These are phyloP conservation scores for Drosophila santomea DNA, from an alignment of 1,140 invertebrate species.

Conservation along the genomic window DNA sequence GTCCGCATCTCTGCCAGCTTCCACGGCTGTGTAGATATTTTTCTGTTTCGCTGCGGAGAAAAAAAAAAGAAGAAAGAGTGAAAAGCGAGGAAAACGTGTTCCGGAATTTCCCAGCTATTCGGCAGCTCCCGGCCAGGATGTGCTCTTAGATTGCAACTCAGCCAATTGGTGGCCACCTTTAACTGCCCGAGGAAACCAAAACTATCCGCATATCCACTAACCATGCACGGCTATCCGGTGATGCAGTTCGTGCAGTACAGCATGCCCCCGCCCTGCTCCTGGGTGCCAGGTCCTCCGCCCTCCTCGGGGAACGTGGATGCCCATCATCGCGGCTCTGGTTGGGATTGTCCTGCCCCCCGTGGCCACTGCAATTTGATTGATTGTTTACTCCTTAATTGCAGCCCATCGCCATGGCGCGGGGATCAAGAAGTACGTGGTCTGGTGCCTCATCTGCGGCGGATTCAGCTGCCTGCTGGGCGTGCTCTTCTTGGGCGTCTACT, in stretches of 20 bases:
- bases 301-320: constrained; percentile 51
- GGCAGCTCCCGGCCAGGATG: constrained; percentile 21
- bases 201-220: constrained; percentile 10
- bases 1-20: constrained; percentile 32
- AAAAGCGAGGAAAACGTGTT: constrained; percentile 42
- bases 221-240: constrained; percentile 87
- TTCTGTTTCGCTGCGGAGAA: constrained; percentile 53
- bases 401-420: constrained; percentile 83
- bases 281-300: constrained; percentile 83
- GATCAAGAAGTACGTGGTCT: constrained; percentile 90
- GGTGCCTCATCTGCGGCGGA: constrained; percentile 91
- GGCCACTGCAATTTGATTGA: not conserved
- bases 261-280: constrained; percentile 85
- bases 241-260: constrained; percentile 87
- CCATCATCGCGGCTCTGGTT: constrained; percentile 61
- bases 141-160: constrained; percentile 16
- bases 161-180: constrained; percentile 21
- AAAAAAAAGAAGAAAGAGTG: constrained; percentile 40
- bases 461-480: constrained; percentile 90
- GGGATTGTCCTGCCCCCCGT: constrained; percentile 3
- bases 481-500: constrained; percentile 91
- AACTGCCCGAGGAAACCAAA: constrained; percentile 12
- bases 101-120: constrained; percentile 31
- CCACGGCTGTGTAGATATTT: constrained; percentile 76
- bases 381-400: constrained; percentile 6